Base-by-base conservation (phyloP, 2,797 vertebrate species). In the Tarsius wallacei region DNA sequence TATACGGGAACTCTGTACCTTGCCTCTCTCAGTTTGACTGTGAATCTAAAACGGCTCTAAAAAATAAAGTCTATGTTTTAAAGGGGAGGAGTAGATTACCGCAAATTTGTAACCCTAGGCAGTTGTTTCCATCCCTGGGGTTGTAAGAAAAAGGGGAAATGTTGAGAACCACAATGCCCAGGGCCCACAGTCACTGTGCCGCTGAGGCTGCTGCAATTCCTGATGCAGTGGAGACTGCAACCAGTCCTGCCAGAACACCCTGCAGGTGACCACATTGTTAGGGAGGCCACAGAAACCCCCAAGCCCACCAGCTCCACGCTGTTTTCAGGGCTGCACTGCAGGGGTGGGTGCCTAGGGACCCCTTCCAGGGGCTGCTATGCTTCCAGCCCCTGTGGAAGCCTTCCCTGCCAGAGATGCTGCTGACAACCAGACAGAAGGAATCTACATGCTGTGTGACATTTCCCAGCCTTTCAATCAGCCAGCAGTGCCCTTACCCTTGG, bases 251-350 rank as follows among this genome's bases (percentile, higher is more conserved):
- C 28, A 16, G 36, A 7, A 61, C 11, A 4, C 24, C 24, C 17
- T 31, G 3, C 24, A 49, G 36, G 9, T 7, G 17, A 14, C 24
- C 36, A 1, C 8, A 5, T 7, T 2, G n/a, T 13, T 53, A 36
- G 12, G 0, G 0, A 47, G 76, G 42, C 7, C 11, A 16, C n/a
- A 7, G 2, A 14, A 49, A n/a, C 5, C 2, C 3, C 17, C 1
- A 9, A 2, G 49, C 9, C n/a, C 12, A 2, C 21, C 9, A 17
- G 19, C 22, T 3, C 16, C 0, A 0, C 5, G 28, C 12, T 15
- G 2, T 17, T 31, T 7, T 19, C 8, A 24, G 91, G 47, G 47
- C 2, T 1, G 0, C 15, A 10, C 13, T 10, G 2, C 11, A 10
- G 59, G 86, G 31, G 15, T 31, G 16, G 51, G 21, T 16, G 13